Percentiles rank a stretch among this genome's conserved stretches.
Conservation (phyloP, 2,888 invertebrate species). For the Pycnomerus fuliginosus region DNA sequence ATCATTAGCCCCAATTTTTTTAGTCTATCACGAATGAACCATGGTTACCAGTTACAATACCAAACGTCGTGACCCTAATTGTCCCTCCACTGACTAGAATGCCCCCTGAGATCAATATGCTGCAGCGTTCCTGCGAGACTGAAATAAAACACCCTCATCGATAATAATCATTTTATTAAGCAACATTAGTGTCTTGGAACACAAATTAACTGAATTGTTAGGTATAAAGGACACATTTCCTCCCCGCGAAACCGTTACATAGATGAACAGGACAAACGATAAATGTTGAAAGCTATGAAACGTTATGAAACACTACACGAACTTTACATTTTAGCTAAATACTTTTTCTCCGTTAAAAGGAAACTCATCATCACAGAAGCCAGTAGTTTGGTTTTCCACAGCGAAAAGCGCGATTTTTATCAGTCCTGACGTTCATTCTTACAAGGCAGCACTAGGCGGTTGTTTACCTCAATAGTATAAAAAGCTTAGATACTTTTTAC, state of each 20-base stretch:
- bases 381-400: conserved; percentile 36
- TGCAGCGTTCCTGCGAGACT: too few species aligned
- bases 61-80: too few species aligned
- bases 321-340: conserved; percentile 40
- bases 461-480: conserved; percentile 15
- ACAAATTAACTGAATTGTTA: conserved; percentile 7
- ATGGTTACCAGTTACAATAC: too few species aligned
- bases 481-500: conserved; percentile 9
- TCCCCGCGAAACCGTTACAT: conserved; percentile 10
- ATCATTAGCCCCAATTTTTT: too few species aligned
- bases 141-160: too few species aligned
- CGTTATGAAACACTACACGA: conserved; percentile 46
- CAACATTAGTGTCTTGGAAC: conserved; percentile 32
- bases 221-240: conserved; percentile 12
- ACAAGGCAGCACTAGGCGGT: conserved; percentile 42
- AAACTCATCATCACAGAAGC: conserved; percentile 54
- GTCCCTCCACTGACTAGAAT: too few species aligned
- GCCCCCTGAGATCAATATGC: too few species aligned
- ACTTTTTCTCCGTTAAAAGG: conserved; percentile 40
- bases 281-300: conserved; percentile 44
- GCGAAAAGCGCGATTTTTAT: conserved; percentile 43
- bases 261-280: conserved; percentile 11
- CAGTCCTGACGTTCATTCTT: conserved; percentile 37
- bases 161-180: conserved; percentile 35
- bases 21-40: too few species aligned